These are phyloP conservation scores for Neoseiulus cucumeris DNA, from an alignment of 1,140 invertebrate species.

Conservation along the genomic window DNA sequence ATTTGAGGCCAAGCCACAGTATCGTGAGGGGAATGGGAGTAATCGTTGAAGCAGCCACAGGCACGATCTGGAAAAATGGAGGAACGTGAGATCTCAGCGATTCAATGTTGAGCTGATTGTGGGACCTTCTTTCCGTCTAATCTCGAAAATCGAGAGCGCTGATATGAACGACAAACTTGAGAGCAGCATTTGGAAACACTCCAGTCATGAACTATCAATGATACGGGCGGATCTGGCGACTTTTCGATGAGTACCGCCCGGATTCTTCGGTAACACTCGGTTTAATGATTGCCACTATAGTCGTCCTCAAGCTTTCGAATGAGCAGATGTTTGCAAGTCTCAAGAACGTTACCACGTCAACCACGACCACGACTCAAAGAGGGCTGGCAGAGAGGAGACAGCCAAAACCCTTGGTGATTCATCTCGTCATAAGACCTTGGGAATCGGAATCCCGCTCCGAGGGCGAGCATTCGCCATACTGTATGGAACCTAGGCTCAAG, in stretches of 20 bases:
- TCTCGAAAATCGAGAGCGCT: neutral
- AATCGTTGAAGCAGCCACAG: constrained; percentile 73
- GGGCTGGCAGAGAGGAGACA: too few relatives aligned
- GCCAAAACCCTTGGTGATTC: too few relatives aligned
- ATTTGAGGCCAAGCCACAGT: constrained; percentile 15
- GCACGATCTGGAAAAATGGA: constrained; percentile 40
- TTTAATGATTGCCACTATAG: too few relatives aligned
- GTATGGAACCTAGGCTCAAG: neutral
- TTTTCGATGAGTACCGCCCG: too few relatives aligned
- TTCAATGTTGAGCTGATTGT: constrained; percentile 13
- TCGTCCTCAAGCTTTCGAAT: too few relatives aligned
- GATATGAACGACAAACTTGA: neutral
- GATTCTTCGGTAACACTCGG: too few relatives aligned
- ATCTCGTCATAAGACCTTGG: too few relatives aligned
- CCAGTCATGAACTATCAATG: neutral
- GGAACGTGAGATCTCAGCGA: constrained; percentile 19
- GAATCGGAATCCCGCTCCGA: too few relatives aligned
- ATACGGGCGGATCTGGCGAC: neutral
- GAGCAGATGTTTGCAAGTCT: too few relatives aligned
- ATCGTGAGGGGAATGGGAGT: constrained; percentile 58
- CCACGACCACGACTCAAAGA: too few relatives aligned
- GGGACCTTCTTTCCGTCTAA: constrained; percentile 14
- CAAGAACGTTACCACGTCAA: too few relatives aligned
- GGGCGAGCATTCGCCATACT: too few relatives aligned
- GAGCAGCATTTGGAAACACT: neutral